A percentile compares a stretch with the other conserved stretches of the same genome.
These are phyloP conservation scores for Astatoreochromis straeleni DNA, from an alignment of 2,113 vertebrate genomes.

Conservation along the genomic window DNA sequence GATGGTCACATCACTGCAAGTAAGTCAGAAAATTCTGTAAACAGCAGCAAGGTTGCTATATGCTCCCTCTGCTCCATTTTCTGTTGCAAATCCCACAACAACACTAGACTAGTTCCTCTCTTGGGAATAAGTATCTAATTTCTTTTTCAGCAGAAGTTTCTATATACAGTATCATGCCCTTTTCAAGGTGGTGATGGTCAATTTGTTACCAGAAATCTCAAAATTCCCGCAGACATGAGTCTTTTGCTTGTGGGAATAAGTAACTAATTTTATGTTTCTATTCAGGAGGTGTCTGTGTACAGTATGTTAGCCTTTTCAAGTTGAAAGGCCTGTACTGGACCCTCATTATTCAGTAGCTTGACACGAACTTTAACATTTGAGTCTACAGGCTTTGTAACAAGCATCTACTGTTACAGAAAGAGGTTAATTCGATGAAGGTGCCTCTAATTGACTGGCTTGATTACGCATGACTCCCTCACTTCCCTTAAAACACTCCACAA, in stretches of 20 bases:
- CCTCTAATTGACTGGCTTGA: not conserved
- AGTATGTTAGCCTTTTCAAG: not conserved
- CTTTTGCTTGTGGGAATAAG: not conserved
- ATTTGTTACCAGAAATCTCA: not conserved
- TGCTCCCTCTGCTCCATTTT: not conserved
- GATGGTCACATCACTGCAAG: not conserved
- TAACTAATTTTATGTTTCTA: not conserved
- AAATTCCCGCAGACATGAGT: not conserved
- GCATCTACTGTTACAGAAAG: not conserved
- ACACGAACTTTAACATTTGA: not conserved
- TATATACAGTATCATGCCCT: not conserved
- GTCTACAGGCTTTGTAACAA: not conserved
- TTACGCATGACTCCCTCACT: not conserved
- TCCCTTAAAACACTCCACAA: not conserved
- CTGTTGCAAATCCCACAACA: not conserved
- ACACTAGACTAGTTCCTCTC: not conserved
- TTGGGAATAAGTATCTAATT: not conserved
- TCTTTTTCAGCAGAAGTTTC: not conserved
- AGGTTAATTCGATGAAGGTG: constrained; percentile 19
- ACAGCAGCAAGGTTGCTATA: not conserved
- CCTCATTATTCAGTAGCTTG: not conserved
- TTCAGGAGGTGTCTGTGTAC: not conserved
- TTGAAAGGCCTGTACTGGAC: not conserved
- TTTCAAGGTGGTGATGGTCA: not conserved
- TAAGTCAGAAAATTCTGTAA: not conserved